Evolutionary conservation across 1,140 invertebrate genomes (phyloP), one percentile per base, ranked within the genome.

Genomic region (Cotesia glomerata): DNA sequence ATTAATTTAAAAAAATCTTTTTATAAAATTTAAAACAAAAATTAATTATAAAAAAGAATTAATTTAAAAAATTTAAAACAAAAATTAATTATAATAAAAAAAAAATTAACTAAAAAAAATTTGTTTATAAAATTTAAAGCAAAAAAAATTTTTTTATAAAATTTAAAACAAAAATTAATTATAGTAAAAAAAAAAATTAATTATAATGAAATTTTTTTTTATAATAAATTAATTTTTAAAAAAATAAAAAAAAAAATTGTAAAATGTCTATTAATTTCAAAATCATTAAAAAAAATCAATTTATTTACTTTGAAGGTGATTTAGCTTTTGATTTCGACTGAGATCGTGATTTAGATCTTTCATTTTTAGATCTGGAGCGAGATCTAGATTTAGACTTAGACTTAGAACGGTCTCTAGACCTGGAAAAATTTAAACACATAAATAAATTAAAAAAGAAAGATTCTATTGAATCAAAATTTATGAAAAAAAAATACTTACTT

Each of bases 331-430:
- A 86, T 82, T 91, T 90, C 72, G 88, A 90, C 78, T 88, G 86
- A 76, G 90, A 90, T 75, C 89, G 87, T 74, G 90, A 89, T 79
- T 90, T 90, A 73, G 89, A 90, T 78, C 88, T 88, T 75, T 89
- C 88, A 79, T 87, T 81, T 78, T 88, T 86, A 71, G 88, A 89
- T 72, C 86, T 87, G 77, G 89, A 90, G 77, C 87, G 87, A 79
- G 89, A 90, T 83, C 89, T 87, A 66, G 90, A 91, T 81, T 89
- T 89, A 74, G 89, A 89, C 80, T 88, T 89, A 78, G 88, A 90
- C 77, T 88, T 88, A 74, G 89, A 90, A 69, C 88, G 85, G 78
- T 90, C 89, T 76, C 86, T 87, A 75, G 90, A 91, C 85, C 90
- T 91, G 81, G 64, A 86, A 86, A 85, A 58, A 72, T 66, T 5